Base-by-base conservation (phyloP, 1,140 invertebrate genomes). In the Ruditapes philippinarum region DNA sequence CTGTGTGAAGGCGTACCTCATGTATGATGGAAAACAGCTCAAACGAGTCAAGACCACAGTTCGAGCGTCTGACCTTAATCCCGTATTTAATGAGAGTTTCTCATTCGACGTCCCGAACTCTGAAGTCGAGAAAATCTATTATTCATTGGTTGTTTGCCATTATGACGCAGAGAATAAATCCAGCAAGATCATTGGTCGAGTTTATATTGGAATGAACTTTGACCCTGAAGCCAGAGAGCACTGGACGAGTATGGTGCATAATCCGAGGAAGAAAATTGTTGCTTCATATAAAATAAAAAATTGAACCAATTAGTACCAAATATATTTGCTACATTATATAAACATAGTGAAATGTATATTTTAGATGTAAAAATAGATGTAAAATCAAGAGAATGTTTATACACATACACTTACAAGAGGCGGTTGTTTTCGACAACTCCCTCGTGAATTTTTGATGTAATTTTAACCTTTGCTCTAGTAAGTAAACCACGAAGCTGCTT, bases 121-220 rank as follows among this genome's bases (percentile, higher is more conserved):
- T 25, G 97, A 98, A 93, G 97, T 98, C 38, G 97, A 98, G 91
- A 98, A 98, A 89, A 97, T 98, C 89, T 97, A 97, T 85, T 96
- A 98, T 42, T 98, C 98, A 94, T 97, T 99, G 1, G 98, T 98
- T 96, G 98, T 99, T 31, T 99, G 99, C 98, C 98, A 99, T 95
- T 98, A 62, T 57, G 49, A 89, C 60, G 89, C 74, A 49, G 68
- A 89, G 54, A 74, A 62, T 36, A 74, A 73, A 60, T 79, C 54
- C n/a, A 89, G 85, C 19, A 91, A 87, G 45, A 74, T 93, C 51
- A 80, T 94, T 65, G 93, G 93, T 85, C 92, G 93, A 31, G 40
- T 91, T n/a, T 94, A 94, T 62, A 78, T 92, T 28, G 93, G 93
- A 11, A 80, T 89, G 54, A 92, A 92, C 82, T 94, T 94, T 88